Conservation (phyloP, 2,888 invertebrate species). For the Drosophila setosimentum region DNA sequence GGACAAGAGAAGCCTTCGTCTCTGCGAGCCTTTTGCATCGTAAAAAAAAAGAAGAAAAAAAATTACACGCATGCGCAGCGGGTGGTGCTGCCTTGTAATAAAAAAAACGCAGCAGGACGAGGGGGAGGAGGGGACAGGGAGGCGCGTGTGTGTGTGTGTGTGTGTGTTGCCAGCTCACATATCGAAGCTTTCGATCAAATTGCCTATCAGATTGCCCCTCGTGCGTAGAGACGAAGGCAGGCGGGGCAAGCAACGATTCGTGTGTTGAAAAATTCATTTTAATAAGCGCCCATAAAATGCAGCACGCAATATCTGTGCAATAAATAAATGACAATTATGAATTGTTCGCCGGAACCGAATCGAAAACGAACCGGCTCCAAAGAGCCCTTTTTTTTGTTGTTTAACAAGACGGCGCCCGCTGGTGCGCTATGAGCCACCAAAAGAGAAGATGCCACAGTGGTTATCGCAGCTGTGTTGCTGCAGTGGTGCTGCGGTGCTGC, state of each 20-base stretch:
- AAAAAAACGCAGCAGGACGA: constrained; percentile 29
- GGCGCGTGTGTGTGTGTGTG: not conserved
- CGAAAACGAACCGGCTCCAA: constrained; percentile 8
- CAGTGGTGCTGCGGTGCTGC: constrained; percentile 26
- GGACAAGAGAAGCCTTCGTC: constrained; percentile 51
- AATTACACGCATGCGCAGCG: constrained; percentile 71
- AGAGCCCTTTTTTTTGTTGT: constrained; percentile 30
- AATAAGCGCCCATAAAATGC: constrained; percentile 84
- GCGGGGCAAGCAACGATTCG: not conserved
- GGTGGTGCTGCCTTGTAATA: constrained; percentile 70
- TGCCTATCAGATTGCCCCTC: constrained; percentile 77
- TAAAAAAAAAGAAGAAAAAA: constrained; percentile 60
- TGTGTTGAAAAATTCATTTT: constrained; percentile 82
- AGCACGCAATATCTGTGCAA: constrained; percentile 77
- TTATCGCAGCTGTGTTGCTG: constrained; percentile 29
- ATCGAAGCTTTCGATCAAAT: constrained; percentile 84
- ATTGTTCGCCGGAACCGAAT: constrained; percentile 71
- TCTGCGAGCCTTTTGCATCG: constrained; percentile 21
- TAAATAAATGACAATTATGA: constrained; percentile 85
- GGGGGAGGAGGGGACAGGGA: not conserved
- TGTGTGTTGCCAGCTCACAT: constrained; percentile 49
- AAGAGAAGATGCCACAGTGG: constrained; percentile 5
- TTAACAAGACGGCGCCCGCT: constrained; percentile 61
- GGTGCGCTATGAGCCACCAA: constrained; percentile 55
- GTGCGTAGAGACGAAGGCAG: too few relatives aligned